Base-by-base conservation (phyloP, 2,113 vertebrate genomes). In the Noctilio leporinus region DNA sequence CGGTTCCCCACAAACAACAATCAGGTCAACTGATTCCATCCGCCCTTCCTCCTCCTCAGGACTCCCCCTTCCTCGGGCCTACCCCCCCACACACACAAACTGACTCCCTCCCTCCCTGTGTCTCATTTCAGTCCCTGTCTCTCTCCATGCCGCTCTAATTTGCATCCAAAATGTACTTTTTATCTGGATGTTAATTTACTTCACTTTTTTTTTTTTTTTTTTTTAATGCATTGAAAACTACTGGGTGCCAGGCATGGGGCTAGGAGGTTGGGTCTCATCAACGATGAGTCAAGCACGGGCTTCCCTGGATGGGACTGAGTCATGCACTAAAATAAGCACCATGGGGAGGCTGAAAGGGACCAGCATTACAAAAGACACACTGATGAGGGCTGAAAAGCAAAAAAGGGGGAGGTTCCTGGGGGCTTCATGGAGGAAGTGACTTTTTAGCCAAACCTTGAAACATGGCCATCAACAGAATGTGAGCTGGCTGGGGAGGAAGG, bases 261-360 rank as follows among this genome's bases (percentile, higher is more conserved):
- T 33, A 81, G 83, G 73, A 95, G 75, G 47, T 70, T 55, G 40
- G 73, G 49, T 91, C 65, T 89, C 82, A 94, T 84, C 62, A 89
- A 89, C 81, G 70, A 65, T 59, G 47, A 95, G 86, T 45, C 91
- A 93, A 93, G 33, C 38, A 1, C 9, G 55, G 38, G 64, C 57
- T 65, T 92, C 64, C 53, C 65, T 43, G 7, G 47, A 43, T 89
- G 47, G 81, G 38, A 45, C 67, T 96, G 96, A 97, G 80, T 96
- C 92, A 85, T 40, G 7, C 22, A 4, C 40, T n/a, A 26, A 65
- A 80, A 47, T 43, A 51, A 83, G 85, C 33, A 59, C 84, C 51
- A 26, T 16, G 19, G 43, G 77, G 84, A 62, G 67, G 65, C 62
- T 53, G n/a, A 57, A 38, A 82, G 53, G 75, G 89, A 77, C 69